Percentiles rank a stretch among this genome's conserved stretches.
These are phyloP conservation scores for Diadumene lineata DNA, from an alignment of 92 coral and sea anemone species.

Conservation along the genomic window DNA sequence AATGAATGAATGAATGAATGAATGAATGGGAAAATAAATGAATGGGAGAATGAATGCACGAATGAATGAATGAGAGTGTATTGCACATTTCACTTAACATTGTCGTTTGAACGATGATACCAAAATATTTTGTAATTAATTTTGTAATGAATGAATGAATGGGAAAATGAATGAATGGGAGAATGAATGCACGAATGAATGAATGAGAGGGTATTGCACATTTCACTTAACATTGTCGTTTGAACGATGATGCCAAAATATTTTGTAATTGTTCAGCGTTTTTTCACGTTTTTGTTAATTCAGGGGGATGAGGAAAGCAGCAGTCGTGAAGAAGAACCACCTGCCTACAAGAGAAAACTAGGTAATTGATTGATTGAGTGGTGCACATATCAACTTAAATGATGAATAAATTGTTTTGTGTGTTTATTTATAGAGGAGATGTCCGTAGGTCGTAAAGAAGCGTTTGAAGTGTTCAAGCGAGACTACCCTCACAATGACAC, in stretches of 20 bases:
- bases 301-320: slow-evolving; percentile 52
- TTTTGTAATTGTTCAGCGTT: background rate
- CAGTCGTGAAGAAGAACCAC: slow-evolving; percentile 50
- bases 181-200: no score
- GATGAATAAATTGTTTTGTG: background rate
- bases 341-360: slow-evolving; percentile 75
- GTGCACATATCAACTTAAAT: background rate
- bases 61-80: no score
- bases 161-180: no score
- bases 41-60: no score
- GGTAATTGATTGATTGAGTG: slow-evolving; percentile 30
- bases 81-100: no score
- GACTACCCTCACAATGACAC: slow-evolving; percentile 86
- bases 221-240: no score
- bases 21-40: no score
- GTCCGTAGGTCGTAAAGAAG: slow-evolving; percentile 97
- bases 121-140: no score
- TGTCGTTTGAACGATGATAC: no score
- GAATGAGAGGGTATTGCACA: no score
- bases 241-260: background rate
- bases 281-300: background rate
- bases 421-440: slow-evolving; percentile 69
- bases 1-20: no score
- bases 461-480: slow-evolving; percentile 88
- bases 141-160: no score